Evolutionary conservation across 2,113 vertebrate genomes (phyloP).

Genomic region (Ia io): DNA sequence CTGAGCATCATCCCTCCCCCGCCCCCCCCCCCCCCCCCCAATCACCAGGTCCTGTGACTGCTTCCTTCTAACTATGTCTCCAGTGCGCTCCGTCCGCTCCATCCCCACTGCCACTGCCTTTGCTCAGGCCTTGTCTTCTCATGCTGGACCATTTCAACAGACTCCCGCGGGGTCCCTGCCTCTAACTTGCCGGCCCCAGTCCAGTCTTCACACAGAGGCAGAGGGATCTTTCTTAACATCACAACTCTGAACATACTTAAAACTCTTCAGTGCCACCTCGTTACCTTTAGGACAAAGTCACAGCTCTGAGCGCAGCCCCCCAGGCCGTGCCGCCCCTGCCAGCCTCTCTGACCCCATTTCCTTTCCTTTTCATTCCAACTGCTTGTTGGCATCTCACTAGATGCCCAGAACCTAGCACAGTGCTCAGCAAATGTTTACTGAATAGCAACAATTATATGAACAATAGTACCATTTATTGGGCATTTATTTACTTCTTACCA

Average conservation of each 20-base stretch:
- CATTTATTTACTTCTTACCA: neutral
- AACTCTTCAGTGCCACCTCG: neutral
- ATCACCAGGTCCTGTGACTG: neutral
- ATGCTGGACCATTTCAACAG: neutral
- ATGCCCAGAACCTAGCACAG: neutral
- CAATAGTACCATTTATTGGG: neutral
- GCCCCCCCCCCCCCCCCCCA: accelerated
- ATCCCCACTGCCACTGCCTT: neutral
- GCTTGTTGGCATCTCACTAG: neutral
- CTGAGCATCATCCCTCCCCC: neutral
- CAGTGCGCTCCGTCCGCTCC: neutral
- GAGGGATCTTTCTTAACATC: neutral
- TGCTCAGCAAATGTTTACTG: neutral
- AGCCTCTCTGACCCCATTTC: neutral
- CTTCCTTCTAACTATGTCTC: neutral
- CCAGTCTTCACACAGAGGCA: neutral
- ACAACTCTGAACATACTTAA: neutral
- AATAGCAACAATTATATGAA: neutral
- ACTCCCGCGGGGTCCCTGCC: neutral
- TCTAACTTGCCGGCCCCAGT: neutral
- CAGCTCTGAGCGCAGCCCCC: neutral
- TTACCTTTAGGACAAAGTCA: neutral
- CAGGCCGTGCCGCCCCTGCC: neutral
- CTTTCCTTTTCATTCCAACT: neutral
- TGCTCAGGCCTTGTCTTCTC: neutral